Conservation (phyloP, 1,140 invertebrate species). For the Neotoxoptera formosana region DNA sequence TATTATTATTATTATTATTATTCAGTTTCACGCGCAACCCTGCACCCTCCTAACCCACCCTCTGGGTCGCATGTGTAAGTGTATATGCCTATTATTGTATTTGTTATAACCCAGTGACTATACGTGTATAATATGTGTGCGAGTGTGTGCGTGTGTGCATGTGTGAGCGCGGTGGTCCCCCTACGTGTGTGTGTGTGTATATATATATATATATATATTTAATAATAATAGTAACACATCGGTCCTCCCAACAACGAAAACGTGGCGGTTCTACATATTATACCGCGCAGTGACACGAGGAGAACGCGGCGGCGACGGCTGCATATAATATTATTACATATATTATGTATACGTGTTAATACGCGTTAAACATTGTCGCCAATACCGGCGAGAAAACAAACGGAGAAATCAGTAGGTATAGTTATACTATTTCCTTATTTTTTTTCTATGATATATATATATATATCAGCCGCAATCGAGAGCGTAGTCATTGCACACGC, state of each 20-base stretch:
- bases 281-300: background rate
- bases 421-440: background rate
- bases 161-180: background rate
- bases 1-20: conserved; percentile 29
- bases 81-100: conserved; percentile 48
- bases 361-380: background rate
- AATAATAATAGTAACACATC: conserved; percentile 25
- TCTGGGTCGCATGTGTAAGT: background rate
- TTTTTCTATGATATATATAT: background rate
- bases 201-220: too few relatives aligned
- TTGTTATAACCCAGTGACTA: conserved; percentile 37
- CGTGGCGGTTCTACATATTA: background rate
- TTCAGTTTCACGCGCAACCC: conserved; percentile 40
- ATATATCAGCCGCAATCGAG: background rate
- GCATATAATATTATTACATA: conserved; percentile 15
- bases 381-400: background rate
- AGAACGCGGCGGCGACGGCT: conserved; percentile 9
- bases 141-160: background rate
- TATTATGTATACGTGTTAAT: background rate
- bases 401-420: background rate
- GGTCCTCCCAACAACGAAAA: background rate
- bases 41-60: conserved; percentile 13
- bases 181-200: background rate
- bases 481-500: background rate
- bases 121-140: background rate